Conservation (phyloP, 2,113 vertebrate genomes). For the Dipodomys ordii region DNA sequence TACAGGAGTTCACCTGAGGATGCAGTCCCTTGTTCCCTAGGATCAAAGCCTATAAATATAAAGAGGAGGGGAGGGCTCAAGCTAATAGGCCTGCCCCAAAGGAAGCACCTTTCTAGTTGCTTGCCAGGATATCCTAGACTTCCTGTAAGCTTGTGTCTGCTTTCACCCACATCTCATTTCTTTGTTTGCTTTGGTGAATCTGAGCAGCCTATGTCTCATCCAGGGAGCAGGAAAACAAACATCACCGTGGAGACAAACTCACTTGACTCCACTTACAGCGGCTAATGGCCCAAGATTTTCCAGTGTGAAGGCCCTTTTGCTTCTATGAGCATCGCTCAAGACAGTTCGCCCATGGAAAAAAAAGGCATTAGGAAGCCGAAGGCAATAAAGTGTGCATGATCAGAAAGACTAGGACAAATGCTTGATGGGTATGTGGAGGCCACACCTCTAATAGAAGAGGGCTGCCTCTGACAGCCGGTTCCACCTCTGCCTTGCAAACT, state of each 20-base stretch:
- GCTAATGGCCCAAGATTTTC: conserved; percentile 65
- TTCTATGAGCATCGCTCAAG: conserved; percentile 51
- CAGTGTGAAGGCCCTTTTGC: conserved; percentile 63
- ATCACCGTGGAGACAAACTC: conserved; percentile 74
- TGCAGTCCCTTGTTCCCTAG: conserved; percentile 2
- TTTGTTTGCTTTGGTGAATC: conserved; percentile 72
- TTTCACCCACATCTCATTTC: conserved; percentile 44
- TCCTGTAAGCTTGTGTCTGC: neutral
- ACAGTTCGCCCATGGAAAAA: conserved; percentile 62
- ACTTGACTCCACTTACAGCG: conserved; percentile 69
- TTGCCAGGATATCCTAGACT: conserved; percentile 1
- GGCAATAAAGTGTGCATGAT: conserved; percentile 50
- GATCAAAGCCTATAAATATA: conserved; percentile 46
- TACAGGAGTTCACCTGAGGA: conserved; percentile 64
- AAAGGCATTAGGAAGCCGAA: conserved; percentile 55
- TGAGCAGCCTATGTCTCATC: conserved; percentile 45
- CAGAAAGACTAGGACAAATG: conserved; percentile 44
- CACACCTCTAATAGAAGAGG: neutral
- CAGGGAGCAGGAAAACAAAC: conserved; percentile 66
- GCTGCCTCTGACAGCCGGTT: neutral
- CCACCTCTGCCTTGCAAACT: conserved; percentile 1
- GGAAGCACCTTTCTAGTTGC: neutral
- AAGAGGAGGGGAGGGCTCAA: neutral
- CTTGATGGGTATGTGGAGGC: neutral
- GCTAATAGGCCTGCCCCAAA: neutral